phyloP scores from a whole-genome alignment of 2,113 vertebrate genomes.

The Phalacrocorax aristotelis region DNA sequence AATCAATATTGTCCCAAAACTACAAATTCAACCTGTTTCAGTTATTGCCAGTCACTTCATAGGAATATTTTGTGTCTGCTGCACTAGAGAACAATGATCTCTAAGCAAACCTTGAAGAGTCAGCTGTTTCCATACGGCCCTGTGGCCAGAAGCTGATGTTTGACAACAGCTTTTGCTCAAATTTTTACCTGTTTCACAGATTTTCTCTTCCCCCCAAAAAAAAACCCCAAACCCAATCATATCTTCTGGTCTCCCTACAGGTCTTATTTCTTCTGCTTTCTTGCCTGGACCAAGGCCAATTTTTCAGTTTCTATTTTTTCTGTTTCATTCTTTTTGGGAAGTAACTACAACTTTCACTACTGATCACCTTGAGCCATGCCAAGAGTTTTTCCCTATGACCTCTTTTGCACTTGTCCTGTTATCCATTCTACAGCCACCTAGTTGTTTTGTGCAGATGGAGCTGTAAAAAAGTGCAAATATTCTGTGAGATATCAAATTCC shows the following conservation, averaged over 20 bases:
- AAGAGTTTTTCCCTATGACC: background rate
- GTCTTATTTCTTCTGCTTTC: background rate
- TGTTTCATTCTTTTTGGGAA: background rate
- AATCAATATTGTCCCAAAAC: background rate
- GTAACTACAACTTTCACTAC: background rate
- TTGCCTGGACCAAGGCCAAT: background rate
- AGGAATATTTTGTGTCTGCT: background rate
- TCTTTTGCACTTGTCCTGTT: background rate
- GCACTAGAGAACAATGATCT: background rate
- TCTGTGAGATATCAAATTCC: background rate
- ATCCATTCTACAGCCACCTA: background rate
- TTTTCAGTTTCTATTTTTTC: background rate
- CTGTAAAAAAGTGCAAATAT: background rate
- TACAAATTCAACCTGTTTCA: background rate
- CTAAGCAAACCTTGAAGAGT: background rate
- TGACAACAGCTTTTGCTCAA: background rate
- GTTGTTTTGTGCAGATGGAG: background rate
- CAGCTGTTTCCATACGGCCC: background rate
- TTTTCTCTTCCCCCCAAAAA: fast-evolving
- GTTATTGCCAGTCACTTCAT: background rate
- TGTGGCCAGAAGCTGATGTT: background rate
- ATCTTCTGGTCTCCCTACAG: background rate
- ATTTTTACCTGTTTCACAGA: background rate
- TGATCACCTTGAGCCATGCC: background rate
- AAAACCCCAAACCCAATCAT: background rate